Evolutionary conservation across 2,797 vertebrate species (phyloP), one percentile per base, ranked within the genome.

Genomic region (Smutsia gigantea): DNA sequence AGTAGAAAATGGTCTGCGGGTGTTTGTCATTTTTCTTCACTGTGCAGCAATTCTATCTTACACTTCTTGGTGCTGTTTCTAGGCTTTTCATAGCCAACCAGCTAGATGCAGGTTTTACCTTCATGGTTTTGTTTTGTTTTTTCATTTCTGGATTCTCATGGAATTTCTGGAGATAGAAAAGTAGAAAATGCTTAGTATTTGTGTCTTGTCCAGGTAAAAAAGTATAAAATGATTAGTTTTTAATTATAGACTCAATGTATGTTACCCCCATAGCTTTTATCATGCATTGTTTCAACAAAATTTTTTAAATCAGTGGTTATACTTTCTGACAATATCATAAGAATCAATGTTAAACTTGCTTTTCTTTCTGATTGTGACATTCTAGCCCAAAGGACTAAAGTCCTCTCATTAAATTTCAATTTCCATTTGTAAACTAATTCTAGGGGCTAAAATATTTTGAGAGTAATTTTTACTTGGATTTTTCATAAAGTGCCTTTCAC

Each of bases 321-420:
- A 74, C 78, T 90, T 93, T 46, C 21, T 89, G 72, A 49, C 34
- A 34, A 1, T 78, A 46, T 71, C 27, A 34, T 31, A 88, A 59
- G 53, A 90, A 81, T 42, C 81, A 27, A 7, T 87, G 34, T 92
- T 5, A 42, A 92, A 98, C 87, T 51, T 68, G 11, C 72, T 96
- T 82, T 64, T 85, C 88, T 95, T 96, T 51, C 25, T 89, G 55
- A 7, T 93, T 87, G 27, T 61, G 71, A 95, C 71, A 91, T 86
- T 77, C 88, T 92, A 97, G 93, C 71, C 55, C 49, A 34, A 87
- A 95, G 78, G 39, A 75, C 49, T 92, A 17, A 83, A 63, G 18
- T 97, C 46, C 29, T 96, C 77, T 96, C 71, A 95, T 95, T 97
- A 97, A 96, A 95, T 77, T 90, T 85, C 92, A 27, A 51, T 97